Evolutionary conservation across 2,113 vertebrate genomes (phyloP).

Genomic region (Dissostichus mawsoni): DNA sequence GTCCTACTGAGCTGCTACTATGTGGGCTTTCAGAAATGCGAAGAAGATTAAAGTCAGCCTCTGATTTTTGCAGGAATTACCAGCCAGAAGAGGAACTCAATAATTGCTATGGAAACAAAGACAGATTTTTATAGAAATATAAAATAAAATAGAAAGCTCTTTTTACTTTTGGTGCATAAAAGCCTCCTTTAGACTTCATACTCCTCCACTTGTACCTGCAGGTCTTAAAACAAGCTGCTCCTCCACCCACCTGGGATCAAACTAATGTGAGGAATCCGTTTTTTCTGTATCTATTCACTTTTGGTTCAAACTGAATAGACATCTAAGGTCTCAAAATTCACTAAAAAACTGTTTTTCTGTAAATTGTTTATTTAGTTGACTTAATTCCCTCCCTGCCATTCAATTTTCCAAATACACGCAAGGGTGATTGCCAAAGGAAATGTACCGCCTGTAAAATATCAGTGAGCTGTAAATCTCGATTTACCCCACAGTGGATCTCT

Average conservation of each 20-base stretch:
- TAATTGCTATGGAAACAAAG: conserved; percentile 54
- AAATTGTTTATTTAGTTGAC: neutral
- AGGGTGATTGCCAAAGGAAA: neutral
- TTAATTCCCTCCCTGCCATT: neutral
- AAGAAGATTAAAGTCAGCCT: conserved; percentile 42
- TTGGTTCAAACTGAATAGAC: neutral
- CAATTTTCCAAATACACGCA: neutral
- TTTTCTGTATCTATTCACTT: neutral
- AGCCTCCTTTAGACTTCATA: conserved; percentile 24
- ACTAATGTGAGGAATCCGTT: neutral
- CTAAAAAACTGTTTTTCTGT: neutral
- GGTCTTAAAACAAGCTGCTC: conserved; percentile 14
- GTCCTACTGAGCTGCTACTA: conserved; percentile 13
- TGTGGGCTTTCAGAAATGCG: conserved; percentile 24
- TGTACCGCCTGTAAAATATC: neutral
- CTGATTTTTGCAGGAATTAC: conserved; percentile 31
- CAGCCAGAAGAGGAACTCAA: conserved; percentile 12
- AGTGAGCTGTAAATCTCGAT: conserved; percentile 2
- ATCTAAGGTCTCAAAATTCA: neutral
- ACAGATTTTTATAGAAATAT: neutral
- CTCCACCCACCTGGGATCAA: conserved; percentile 18
- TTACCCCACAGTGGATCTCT: conserved; percentile 27
- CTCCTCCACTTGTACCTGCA: conserved; percentile 38
- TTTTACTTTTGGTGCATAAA: conserved; percentile 18
- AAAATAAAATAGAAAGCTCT: conserved; percentile 3